These are phyloP conservation scores for Crioceris asparagi DNA, from an alignment of 2,888 invertebrate genomes.

Conservation along the genomic window DNA sequence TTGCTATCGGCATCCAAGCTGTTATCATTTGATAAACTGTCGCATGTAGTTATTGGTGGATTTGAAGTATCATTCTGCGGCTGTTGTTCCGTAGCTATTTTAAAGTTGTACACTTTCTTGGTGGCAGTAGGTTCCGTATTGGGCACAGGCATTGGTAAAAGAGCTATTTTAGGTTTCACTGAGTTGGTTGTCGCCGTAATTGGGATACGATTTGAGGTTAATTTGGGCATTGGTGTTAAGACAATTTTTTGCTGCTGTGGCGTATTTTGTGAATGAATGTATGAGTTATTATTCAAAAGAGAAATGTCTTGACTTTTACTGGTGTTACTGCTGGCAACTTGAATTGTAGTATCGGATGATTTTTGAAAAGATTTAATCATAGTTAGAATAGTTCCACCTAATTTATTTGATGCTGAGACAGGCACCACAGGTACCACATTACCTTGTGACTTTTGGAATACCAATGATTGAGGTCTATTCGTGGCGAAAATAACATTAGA, in stretches of 20 bases:
- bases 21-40: conserved; percentile 17
- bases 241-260: conserved; percentile 42
- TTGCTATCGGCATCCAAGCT: conserved; percentile 27
- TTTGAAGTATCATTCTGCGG: conserved; percentile 17
- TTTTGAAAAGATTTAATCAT: conserved; percentile 44
- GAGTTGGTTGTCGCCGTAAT: conserved; percentile 47
- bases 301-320: conserved; percentile 14
- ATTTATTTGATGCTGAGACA: conserved; percentile 41
- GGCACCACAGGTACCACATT: conserved; percentile 37
- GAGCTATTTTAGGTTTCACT: conserved; percentile 34
- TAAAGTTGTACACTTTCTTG: conserved; percentile 54
- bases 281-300: conserved; percentile 25
- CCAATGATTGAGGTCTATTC: conserved; percentile 41
- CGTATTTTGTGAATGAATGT: conserved; percentile 14
- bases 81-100: conserved; percentile 48
- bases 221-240: conserved; percentile 49
- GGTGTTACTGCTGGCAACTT: conserved; percentile 28
- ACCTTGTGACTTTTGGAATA: conserved; percentile 45
- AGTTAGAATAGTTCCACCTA: conserved; percentile 45
- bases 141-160: conserved; percentile 32
- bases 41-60: conserved; percentile 48
- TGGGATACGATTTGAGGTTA: conserved; percentile 45
- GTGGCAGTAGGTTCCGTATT: conserved; percentile 13
- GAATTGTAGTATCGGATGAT: conserved; percentile 33
- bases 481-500: conserved; percentile 28